These are phyloP conservation scores for Catostomus latipinnis DNA, from an alignment of 2,797 vertebrate species.

Conservation along the genomic window DNA sequence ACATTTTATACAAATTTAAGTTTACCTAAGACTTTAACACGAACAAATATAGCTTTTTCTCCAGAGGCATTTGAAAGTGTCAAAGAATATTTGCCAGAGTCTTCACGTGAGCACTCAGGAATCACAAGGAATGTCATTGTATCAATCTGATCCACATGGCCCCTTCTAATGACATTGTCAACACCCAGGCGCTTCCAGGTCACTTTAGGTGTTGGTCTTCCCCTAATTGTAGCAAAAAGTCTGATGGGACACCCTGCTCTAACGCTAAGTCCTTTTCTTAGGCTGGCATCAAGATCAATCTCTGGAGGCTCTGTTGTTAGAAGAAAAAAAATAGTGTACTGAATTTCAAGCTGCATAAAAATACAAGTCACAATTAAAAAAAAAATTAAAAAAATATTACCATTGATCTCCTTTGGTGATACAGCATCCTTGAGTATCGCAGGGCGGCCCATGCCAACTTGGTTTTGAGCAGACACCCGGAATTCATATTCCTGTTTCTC, in stretches of 20 bases:
- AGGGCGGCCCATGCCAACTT: slow-evolving; percentile 94
- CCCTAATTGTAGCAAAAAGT: slow-evolving; percentile 93
- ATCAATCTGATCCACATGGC: slow-evolving; percentile 95
- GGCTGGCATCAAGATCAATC: slow-evolving; percentile 96
- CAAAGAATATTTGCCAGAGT: slow-evolving; percentile 95
- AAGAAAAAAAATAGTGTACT: slow-evolving; percentile 49
- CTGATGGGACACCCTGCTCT: slow-evolving; percentile 97
- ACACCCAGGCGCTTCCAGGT: slow-evolving; percentile 94
- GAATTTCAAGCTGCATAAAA: not conserved
- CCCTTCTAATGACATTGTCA: slow-evolving; percentile 93
- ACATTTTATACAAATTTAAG: slow-evolving; percentile 18
- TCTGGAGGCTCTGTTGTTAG: slow-evolving; percentile 90
- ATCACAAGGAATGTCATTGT: slow-evolving; percentile 98
- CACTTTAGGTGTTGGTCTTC: slow-evolving; percentile 93
- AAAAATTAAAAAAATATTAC: slow-evolving; percentile 71
- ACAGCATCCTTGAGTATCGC: slow-evolving; percentile 94
- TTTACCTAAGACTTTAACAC: slow-evolving; percentile 96
- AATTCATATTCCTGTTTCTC: slow-evolving; percentile 95
- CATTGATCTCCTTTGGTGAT: slow-evolving; percentile 93
- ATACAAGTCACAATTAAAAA: slow-evolving; percentile 16
- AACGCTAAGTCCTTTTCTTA: slow-evolving; percentile 92
- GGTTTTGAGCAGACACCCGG: slow-evolving; percentile 95
- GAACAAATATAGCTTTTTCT: slow-evolving; percentile 96
- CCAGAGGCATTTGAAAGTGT: slow-evolving; percentile 92
- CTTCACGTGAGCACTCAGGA: slow-evolving; percentile 95